Percentiles rank a stretch among this genome's conserved stretches.
Conservation (phyloP, 2,797 vertebrate genomes). For the Loris lydekkerianus region DNA sequence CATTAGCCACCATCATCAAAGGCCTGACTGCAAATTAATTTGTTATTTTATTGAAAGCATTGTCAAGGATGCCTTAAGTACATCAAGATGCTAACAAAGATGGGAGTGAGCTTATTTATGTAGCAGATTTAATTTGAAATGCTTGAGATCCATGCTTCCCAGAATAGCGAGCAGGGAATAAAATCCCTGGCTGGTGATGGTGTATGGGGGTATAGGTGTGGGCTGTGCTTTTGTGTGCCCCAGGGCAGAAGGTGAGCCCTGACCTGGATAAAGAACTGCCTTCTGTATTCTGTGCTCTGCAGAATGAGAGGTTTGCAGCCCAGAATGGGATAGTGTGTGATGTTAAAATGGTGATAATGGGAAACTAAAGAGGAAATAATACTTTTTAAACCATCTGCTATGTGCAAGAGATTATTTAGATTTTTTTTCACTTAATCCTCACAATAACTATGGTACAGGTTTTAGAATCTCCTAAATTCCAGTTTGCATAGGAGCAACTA, state of each 20-base stretch:
- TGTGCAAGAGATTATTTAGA: not conserved
- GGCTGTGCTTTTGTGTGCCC: not conserved
- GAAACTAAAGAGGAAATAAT: not conserved
- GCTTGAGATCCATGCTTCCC: not conserved
- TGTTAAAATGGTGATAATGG: not conserved
- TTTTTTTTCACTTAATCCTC: slow-evolving; percentile 34
- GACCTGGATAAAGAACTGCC: not conserved
- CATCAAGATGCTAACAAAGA: not conserved
- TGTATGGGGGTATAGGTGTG: not conserved
- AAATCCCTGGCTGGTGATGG: not conserved
- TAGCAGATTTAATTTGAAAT: not conserved
- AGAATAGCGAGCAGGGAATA: not conserved
- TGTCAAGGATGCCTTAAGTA: not conserved
- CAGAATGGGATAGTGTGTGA: not conserved
- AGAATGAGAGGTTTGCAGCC: not conserved
- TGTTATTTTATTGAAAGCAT: not conserved
- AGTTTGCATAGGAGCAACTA: slow-evolving; percentile 22
- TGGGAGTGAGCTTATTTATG: not conserved
- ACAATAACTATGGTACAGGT: not conserved
- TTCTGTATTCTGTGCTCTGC: not conserved
- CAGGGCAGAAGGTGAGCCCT: not conserved
- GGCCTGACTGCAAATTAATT: not conserved
- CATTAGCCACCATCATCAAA: not conserved
- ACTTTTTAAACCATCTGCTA: not conserved
- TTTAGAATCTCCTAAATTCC: not conserved